Percentiles rank a stretch among this genome's conserved stretches.
Evolutionary conservation across 2,113 vertebrate species (phyloP).

Genomic region (Oceanites oceanicus): DNA sequence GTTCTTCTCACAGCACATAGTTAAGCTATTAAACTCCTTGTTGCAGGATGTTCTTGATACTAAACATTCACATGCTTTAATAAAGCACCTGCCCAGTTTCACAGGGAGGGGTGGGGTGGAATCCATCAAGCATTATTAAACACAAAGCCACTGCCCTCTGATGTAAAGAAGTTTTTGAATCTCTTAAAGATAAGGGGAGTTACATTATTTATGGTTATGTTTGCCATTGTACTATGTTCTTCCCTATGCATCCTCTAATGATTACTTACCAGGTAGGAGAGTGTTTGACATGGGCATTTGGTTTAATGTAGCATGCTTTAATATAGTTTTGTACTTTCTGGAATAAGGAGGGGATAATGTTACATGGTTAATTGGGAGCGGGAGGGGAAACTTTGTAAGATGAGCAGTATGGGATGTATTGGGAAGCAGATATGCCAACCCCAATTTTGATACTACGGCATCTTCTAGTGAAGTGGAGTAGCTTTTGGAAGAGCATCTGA

Average conservation of each 20-base stretch:
- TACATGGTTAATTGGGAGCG: neutral
- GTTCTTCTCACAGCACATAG: neutral
- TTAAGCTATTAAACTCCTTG: neutral
- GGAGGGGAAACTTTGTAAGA: neutral
- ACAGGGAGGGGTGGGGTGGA: neutral
- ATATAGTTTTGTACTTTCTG: neutral
- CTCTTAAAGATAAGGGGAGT: neutral
- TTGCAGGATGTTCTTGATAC: neutral
- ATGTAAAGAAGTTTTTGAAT: neutral
- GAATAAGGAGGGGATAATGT: neutral
- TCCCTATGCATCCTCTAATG: neutral
- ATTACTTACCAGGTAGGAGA: neutral
- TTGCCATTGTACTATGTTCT: neutral
- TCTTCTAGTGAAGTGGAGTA: neutral
- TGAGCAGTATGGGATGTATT: neutral
- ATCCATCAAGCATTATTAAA: neutral
- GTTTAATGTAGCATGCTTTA: neutral
- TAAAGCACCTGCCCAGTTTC: neutral
- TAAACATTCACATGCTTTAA: neutral
- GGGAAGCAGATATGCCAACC: neutral
- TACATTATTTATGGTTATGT: neutral
- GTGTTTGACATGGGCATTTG: neutral
- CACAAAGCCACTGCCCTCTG: neutral
- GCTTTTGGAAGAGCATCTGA: neutral
- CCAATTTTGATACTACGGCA: neutral